Evolutionary conservation across 35 echinoderm and acorn worm species (phyloP), one percentile per base, ranked within the genome.

Genomic region (Ophioderma brevispina): DNA sequence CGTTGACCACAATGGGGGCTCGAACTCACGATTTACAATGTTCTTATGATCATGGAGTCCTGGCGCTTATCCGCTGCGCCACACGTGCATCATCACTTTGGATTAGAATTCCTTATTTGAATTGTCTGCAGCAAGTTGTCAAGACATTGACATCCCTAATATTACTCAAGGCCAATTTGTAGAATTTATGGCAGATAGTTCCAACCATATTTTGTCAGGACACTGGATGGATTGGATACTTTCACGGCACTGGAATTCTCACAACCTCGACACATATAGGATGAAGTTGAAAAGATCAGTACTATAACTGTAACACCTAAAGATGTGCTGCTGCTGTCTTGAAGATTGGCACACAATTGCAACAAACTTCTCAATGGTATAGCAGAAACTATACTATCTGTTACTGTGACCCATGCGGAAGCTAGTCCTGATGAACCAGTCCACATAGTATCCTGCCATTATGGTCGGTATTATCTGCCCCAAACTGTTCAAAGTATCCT

Each of bases 31-130:
- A n/a, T n/a, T n/a, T n/a, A n/a, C n/a, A n/a, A n/a, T n/a, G n/a
- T n/a, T n/a, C n/a, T n/a, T n/a, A n/a, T n/a, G n/a, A n/a, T n/a
- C n/a, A n/a, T n/a, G n/a, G n/a, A n/a, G n/a, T n/a, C n/a, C n/a
- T n/a, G n/a, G n/a, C n/a, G n/a, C n/a, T n/a, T n/a, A n/a, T n/a
- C n/a, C n/a, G n/a, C n/a, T n/a, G n/a, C n/a, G n/a, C n/a, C n/a
- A n/a, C n/a, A n/a, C n/a, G n/a, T n/a, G n/a, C 92, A 94, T 46
- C 92, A 90, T 32, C 92, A 91, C 38, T 94, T 90, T 80, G 88
- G 36, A 28, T 70, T 90, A 87, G 28, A 13, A 39, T 18, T 94
- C 89, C 41, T n/a, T 94, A 90, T 94, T 52, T 92, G 87, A 84
- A 40, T 10, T 37, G 15, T 83, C 35, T 85, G 92, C 92, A 55